Base-by-base conservation (phyloP, 2,888 invertebrate species). In the Anthophora plumipes region DNA sequence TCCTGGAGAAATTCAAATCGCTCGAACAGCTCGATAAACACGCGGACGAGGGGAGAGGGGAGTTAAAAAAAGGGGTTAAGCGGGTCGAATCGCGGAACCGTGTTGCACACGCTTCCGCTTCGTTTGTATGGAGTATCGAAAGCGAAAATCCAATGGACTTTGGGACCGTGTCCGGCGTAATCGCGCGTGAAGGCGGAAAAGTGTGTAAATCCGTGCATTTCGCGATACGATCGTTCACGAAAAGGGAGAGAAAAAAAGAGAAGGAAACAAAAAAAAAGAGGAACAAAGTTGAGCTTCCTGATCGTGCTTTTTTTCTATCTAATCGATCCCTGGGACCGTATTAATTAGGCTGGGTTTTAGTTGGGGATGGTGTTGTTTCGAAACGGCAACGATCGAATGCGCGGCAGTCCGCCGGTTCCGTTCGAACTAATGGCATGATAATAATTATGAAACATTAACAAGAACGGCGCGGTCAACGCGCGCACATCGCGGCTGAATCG, bases 391-490 rank as follows among this genome's bases (percentile, higher is more conserved):
- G 73, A 76, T 84, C 78, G 78, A 81, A 83, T 77, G 66, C 77
- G 72, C 48, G 64, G 43, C 52, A 68, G 74, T 61, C 66, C 61
- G 68, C 66, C 63, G 66, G 74, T 54, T 76, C 63, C 72, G 77
- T 80, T 83, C 77, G 67, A 72, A 77, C 74, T 76, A 82, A 86
- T 82, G 77, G 83, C 74, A 83, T 67, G 74, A 77, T 83, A 85
- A 85, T 85, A 85, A 83, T 81, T 86, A 83, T 82, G 79, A 85
- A 82, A 78, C 80, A 78, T 86, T 85, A 79, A 80, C 83, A 83
- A 72, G 83, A 85, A 85, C 55, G 80, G 55, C 61, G 79, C 75
- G 71, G 80, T 81, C 79, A 41, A 57, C 70, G 67, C 12, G 55
- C 25, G 48, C 54, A 59, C 46, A 31, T 73, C 70, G 73, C 46